A percentile compares a stretch with the other conserved stretches of the same genome.
Conservation (phyloP, 2,888 invertebrate species). For the Andrena hattorfiana region DNA sequence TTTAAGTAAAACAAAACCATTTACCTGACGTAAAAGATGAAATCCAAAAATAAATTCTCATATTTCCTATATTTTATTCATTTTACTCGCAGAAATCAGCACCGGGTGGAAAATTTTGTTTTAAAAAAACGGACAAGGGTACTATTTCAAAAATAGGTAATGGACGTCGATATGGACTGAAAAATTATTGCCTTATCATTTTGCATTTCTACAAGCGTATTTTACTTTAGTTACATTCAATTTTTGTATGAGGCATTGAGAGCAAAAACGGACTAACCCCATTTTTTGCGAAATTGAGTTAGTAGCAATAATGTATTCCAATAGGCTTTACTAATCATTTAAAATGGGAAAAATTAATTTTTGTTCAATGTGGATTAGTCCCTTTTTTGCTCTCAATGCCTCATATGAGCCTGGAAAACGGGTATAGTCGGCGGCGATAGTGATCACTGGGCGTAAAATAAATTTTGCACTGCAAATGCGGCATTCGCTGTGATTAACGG, state of each 20-base stretch:
- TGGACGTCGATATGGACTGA: slow-evolving; percentile 1
- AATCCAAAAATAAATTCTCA: neutral
- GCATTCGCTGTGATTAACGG: no score
- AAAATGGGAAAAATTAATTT: no score
- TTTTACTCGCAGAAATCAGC: neutral
- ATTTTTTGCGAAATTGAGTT: no score
- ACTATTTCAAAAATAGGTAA: neutral
- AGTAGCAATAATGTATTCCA: no score
- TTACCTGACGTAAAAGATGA: neutral
- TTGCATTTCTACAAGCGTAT: slow-evolving; percentile 29
- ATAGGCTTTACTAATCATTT: no score
- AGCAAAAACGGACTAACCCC: no score
- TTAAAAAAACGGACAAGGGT: no score
- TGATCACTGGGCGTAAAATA: slow-evolving; percentile 62
- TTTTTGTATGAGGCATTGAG: no score
- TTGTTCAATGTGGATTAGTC: no score
- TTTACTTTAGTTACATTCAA: slow-evolving; percentile 13
- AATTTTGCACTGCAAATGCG: slow-evolving; percentile 66
- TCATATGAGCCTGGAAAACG: slow-evolving; percentile 10
- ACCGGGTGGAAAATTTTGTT: neutral
- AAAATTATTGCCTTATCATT: slow-evolving; percentile 7
- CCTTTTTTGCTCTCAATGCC: no score
- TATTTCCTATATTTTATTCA: neutral
- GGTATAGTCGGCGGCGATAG: slow-evolving; percentile 19
- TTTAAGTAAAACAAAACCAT: neutral